Base-by-base conservation (phyloP, 2,888 invertebrate species). In the Trachelus stipa region DNA sequence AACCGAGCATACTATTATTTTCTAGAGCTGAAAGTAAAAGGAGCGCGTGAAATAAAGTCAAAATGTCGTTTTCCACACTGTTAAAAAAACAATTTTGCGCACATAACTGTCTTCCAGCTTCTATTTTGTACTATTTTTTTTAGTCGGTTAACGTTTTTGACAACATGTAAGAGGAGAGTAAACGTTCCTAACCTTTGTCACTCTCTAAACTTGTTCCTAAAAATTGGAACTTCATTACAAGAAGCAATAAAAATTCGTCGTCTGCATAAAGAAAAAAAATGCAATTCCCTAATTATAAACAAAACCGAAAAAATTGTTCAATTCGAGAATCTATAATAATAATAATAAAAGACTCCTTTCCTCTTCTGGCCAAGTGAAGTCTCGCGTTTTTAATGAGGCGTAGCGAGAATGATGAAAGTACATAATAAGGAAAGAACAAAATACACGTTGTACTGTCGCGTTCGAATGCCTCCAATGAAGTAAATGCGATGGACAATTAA, bases 401-500 rank as follows among this genome's bases (percentile, higher is more conserved):
- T 1, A 40, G 40, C 4, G 12, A 40, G 9, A 23, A 23, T 23
- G 56, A 56, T 23, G 56, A 23, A 56, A 15, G 56, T 56, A 23
- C 0, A 56, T 56, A 23, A 56, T 23, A 56, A 56, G 2, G 0
- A 23, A 56, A 56, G 23, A 56, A 23, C 6, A 56, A 56, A 56
- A 56, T 56, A 23, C 23, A 2, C 56, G 9, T 15, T 9, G 1
- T 40, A 40, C 6, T 15, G 15, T 40, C 6, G 15, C 40, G 40
- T 15, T 40, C 69, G 69, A 69, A 69, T 71, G 71, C 9, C 15
- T 31, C 23, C 71, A 1, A 11, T 71, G 1, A 56, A 33, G 33
- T 71, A 71, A 71, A 31, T 81, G 81, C 81, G 81, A 81, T 74
- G 79, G 79, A 81, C 74, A 79, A 76, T 76, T 69, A n/a, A 78